phyloP scores from a whole-genome alignment of 2,113 vertebrate genomes.

The Hypanus sabinus region DNA sequence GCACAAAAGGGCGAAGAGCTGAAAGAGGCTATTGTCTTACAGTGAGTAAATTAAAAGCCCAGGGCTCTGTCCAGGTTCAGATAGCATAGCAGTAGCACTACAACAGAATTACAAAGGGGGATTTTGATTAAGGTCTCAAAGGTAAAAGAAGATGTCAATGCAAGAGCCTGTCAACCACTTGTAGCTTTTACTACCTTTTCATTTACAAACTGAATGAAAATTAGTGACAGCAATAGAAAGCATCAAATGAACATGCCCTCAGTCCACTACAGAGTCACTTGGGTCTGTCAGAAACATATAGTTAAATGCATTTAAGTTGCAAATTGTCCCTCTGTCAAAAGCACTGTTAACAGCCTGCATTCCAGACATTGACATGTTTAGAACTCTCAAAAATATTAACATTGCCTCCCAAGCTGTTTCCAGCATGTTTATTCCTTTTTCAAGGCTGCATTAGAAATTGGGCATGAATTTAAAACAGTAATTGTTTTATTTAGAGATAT shows the following conservation, averaged over 20 bases:
- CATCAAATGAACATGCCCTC: neutral
- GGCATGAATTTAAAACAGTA: neutral
- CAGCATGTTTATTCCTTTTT: neutral
- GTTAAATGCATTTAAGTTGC: neutral
- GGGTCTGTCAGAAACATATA: neutral
- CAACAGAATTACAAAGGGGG: neutral
- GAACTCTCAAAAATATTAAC: no score
- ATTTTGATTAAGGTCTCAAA: neutral
- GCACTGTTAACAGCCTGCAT: neutral
- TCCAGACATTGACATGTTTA: neutral
- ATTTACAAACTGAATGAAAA: neutral
- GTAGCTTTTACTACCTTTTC: neutral
- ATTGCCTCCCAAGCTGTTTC: neutral
- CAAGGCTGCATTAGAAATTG: neutral
- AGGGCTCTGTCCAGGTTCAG: neutral
- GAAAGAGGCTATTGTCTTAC: neutral
- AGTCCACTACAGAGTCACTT: neutral
- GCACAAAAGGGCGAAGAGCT: neutral
- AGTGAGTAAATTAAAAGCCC: no score
- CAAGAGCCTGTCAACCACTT: neutral
- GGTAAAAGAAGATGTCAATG: constrained; percentile 20
- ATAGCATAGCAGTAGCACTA: neutral
- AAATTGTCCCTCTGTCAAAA: neutral
- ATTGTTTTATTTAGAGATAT: neutral
- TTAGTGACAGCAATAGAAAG: neutral